phyloP scores from a whole-genome alignment of 1,140 invertebrate species.

The Drosophila triauraria region DNA sequence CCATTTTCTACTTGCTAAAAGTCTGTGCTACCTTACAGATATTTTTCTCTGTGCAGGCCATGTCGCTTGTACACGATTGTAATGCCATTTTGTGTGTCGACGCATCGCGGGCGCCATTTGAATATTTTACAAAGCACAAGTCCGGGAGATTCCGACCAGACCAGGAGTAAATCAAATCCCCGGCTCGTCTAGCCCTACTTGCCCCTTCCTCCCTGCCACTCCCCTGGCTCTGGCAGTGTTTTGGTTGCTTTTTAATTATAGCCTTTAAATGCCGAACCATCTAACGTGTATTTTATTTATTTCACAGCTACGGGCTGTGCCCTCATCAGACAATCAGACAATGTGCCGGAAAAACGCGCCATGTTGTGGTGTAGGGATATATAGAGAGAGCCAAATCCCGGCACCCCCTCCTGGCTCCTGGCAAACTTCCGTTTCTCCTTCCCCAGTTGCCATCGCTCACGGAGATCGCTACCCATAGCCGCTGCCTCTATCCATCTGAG shows the following conservation, averaged over 20 bases:
- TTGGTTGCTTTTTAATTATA: slow-evolving; percentile 83
- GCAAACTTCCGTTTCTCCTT: slow-evolving; percentile 65
- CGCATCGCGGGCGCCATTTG: slow-evolving; percentile 64
- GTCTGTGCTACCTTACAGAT: too few relatives aligned
- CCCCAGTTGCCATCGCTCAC: neutral
- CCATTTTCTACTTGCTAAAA: too few relatives aligned
- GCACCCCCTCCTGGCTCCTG: slow-evolving; percentile 1
- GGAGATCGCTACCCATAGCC: too few relatives aligned
- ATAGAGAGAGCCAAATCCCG: slow-evolving; percentile 5
- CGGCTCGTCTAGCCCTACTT: slow-evolving; percentile 56
- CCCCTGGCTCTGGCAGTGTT: slow-evolving; percentile 24
- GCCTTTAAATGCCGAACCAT: slow-evolving; percentile 76
- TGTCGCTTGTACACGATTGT: slow-evolving; percentile 72
- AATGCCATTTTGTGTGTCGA: slow-evolving; percentile 77
- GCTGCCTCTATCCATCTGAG: slow-evolving; percentile 34
- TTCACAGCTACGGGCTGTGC: slow-evolving; percentile 73
- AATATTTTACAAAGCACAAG: slow-evolving; percentile 72
- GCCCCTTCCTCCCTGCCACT: neutral
- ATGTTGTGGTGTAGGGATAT: slow-evolving; percentile 53
- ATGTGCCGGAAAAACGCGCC: slow-evolving; percentile 75
- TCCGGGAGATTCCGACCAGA: slow-evolving; percentile 39
- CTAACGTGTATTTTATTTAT: slow-evolving; percentile 83
- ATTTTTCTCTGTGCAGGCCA: slow-evolving; percentile 6
- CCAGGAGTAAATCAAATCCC: slow-evolving; percentile 55
- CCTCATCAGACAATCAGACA: slow-evolving; percentile 82